Evolutionary conservation across 2,888 invertebrate genomes (phyloP), one percentile per base, ranked within the genome.

Genomic region (Uropetala carovei): DNA sequence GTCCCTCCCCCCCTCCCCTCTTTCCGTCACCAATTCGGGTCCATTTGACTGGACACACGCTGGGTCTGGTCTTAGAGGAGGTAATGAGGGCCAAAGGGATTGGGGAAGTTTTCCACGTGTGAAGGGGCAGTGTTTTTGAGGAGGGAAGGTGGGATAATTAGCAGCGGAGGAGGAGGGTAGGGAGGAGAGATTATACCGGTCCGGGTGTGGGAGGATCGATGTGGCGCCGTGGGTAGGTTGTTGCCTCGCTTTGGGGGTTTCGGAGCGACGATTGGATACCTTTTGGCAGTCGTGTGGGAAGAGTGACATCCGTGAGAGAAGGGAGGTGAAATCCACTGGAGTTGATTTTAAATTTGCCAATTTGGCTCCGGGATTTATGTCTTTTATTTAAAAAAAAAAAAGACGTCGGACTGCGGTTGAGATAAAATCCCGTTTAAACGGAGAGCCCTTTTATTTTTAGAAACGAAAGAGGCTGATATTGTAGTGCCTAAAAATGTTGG

Each of bases 61-160:
- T 64, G 64, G 16, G 16, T 64, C 64, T 5, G 16, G 18, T 64
- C 64, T 18, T 14, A 16, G 64, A 14, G 2, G n/a, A 43, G 83
- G 56, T 18, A n/a, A 57, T 57, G 11, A 57, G 56, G 83, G 10
- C 56, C 13, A 57, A 16, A n/a, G 18, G 83, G 83, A 57, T n/a
- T n/a, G 83, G 83, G 18, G 83, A 16, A 57, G 56, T 57, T 83
- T 83, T 43, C 43, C 57, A n/a, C 43, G 18, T 68, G 18, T 10
- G n/a, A 3, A 64, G 14, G 22, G 86, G 30, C 59, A 59, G 86
- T 0, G 86, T 60, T 59, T 30, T 27, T 16, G 59, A 59, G 86
- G 30, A 30, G 60, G 58, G 59, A 60, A 60, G 60, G 86, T 30
- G 18, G 27, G 75, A 64, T 89, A 89, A 64, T 83, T 57, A 83